A percentile compares a stretch with the other conserved stretches of the same genome.
phyloP scores from a whole-genome alignment of 2,888 invertebrate species.

The Ceraclea dissimilis region DNA sequence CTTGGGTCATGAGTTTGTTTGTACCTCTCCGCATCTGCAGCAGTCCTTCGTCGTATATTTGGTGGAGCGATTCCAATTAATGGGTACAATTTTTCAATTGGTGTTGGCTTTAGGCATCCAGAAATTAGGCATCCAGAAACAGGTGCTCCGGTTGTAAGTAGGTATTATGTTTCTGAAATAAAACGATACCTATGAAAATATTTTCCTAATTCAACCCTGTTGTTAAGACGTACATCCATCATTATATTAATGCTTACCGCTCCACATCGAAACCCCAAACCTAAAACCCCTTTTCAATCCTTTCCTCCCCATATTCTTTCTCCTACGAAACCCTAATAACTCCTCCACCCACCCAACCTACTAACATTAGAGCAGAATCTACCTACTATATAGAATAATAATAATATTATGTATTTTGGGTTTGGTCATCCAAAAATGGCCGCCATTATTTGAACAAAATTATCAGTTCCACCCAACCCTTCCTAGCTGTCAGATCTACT shows the following conservation, averaged over 20 bases:
- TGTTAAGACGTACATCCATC: slow-evolving; percentile 25
- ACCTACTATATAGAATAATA: neutral
- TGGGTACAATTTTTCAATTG: too few relatives aligned
- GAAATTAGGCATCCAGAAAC: too few relatives aligned
- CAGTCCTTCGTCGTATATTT: too few relatives aligned
- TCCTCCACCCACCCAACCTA: neutral
- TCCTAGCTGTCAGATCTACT: slow-evolving; percentile 15
- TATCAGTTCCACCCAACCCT: slow-evolving; percentile 16
- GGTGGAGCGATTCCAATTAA: too few relatives aligned
- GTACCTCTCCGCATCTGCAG: too few relatives aligned
- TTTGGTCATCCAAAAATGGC: slow-evolving; percentile 14
- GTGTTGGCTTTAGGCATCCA: too few relatives aligned
- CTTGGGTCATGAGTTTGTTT: too few relatives aligned
- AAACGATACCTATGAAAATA: neutral
- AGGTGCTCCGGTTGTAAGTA: too few relatives aligned
- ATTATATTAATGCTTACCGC: slow-evolving; percentile 13
- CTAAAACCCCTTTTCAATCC: slow-evolving; percentile 15
- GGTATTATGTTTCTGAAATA: too few relatives aligned
- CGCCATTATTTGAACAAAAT: slow-evolving; percentile 22
- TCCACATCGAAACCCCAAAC: neutral
- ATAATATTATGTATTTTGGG: neutral
- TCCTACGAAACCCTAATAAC: slow-evolving; percentile 10
- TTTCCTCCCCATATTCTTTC: slow-evolving; percentile 22
- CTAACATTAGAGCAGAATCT: too few relatives aligned
- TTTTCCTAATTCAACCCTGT: slow-evolving; percentile 16